These are phyloP conservation scores for Helogale parvula DNA, from an alignment of 2,113 vertebrate genomes.

Conservation along the genomic window DNA sequence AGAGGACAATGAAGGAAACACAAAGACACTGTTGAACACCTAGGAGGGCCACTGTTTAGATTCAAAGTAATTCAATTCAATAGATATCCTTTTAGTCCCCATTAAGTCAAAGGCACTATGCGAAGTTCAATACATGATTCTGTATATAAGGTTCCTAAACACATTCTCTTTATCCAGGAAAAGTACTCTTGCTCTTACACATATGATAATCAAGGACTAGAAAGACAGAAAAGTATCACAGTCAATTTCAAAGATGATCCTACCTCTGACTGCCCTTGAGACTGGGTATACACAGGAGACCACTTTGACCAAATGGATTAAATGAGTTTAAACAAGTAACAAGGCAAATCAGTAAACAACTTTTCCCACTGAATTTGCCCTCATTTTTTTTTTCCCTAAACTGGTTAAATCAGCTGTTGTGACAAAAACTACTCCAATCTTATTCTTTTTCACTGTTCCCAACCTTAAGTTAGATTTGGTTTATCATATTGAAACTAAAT, in stretches of 20 bases:
- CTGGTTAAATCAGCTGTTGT: not conserved
- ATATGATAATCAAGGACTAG: not conserved
- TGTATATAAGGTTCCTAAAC: not conserved
- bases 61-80: not conserved
- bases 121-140: not conserved
- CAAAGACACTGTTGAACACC: not conserved
- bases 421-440: not conserved
- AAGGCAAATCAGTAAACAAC: conserved; percentile 37
- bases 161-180: not conserved
- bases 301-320: conserved; percentile 31
- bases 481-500: not conserved
- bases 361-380: conserved; percentile 11
- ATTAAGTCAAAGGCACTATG: not conserved
- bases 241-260: conserved; percentile 18
- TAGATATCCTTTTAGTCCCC: not conserved
- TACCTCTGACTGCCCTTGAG: not conserved
- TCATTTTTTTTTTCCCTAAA: not conserved
- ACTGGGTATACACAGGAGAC: conserved; percentile 8
- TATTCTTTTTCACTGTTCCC: not conserved
- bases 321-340: conserved; percentile 47
- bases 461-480: not conserved
- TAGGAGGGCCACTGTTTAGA: not conserved
- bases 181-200: not conserved
- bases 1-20: not conserved
- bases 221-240: not conserved